Percentiles rank a stretch among this genome's conserved stretches.
phyloP scores from a whole-genome alignment of 2,888 invertebrate species.

The Invenusta paracnida region DNA sequence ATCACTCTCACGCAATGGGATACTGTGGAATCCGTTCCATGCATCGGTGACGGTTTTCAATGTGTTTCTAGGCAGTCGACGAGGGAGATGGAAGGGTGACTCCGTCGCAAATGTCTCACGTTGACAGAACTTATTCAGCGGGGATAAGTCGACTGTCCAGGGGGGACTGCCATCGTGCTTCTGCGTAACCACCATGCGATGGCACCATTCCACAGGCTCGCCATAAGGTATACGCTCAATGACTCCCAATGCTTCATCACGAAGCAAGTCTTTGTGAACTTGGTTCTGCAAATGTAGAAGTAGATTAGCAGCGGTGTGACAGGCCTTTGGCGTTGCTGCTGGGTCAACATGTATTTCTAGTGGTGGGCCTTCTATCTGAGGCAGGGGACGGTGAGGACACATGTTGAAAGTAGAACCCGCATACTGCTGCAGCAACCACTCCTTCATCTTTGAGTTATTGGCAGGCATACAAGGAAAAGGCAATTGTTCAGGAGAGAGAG shows the following conservation, averaged over 20 bases:
- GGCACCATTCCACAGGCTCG: conserved; percentile 30
- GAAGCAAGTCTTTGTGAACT: conserved; percentile 11
- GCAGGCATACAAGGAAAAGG: background rate
- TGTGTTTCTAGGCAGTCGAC: conserved; percentile 44
- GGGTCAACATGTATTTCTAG: background rate
- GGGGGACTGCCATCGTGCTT: conserved; percentile 24
- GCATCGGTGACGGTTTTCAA: conserved; percentile 46
- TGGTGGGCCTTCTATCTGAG: background rate
- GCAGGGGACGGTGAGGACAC: background rate
- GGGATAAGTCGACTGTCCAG: conserved; percentile 31
- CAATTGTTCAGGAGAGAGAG: background rate
- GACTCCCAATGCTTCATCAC: conserved; percentile 27
- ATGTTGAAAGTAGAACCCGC: too few species aligned
- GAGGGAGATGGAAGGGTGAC: conserved; percentile 45
- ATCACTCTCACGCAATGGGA: conserved; percentile 41
- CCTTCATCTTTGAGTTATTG: background rate
- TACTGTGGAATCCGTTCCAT: conserved; percentile 45
- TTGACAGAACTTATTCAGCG: conserved; percentile 26
- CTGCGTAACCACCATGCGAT: conserved; percentile 26
- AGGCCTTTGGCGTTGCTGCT: background rate
- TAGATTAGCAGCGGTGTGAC: background rate
- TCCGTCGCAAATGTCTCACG: too few species aligned
- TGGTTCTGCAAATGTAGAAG: background rate
- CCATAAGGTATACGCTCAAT: background rate
- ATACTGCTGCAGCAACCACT: too few species aligned